phyloP scores from a whole-genome alignment of 1,140 invertebrate genomes.

The Brachionus manjavacas region DNA sequence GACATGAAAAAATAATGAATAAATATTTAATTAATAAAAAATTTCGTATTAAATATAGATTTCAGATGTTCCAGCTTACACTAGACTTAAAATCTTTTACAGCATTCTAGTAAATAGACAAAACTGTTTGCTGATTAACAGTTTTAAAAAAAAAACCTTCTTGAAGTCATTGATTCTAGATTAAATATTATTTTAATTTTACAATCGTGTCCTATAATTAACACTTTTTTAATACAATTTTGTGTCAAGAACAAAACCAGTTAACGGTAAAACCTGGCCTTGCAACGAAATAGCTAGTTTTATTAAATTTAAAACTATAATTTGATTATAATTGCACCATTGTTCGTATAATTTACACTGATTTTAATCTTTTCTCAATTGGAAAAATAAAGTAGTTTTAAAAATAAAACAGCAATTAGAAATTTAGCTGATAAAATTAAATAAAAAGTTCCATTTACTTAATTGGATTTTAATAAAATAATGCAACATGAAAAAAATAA shows the following conservation, averaged over 20 bases:
- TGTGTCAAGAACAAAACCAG: not conserved
- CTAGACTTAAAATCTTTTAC: not conserved
- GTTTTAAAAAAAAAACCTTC: not conserved
- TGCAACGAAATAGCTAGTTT: not conserved
- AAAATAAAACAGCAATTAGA: too few relatives aligned
- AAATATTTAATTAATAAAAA: slow-evolving; percentile 1
- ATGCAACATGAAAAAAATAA: too few relatives aligned
- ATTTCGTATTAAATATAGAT: not conserved
- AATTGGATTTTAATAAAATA: too few relatives aligned
- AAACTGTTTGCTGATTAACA: not conserved
- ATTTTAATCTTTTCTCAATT: not conserved
- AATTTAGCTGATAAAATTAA: too few relatives aligned
- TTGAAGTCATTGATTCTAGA: slow-evolving; percentile 21
- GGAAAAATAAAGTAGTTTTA: too few relatives aligned
- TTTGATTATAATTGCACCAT: not conserved
- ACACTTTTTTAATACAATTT: not conserved
- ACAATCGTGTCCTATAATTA: slow-evolving; percentile 21
- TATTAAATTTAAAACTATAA: slow-evolving; percentile 21
- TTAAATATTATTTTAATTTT: not conserved
- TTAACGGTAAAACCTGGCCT: not conserved
- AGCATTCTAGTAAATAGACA: not conserved
- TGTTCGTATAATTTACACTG: not conserved
- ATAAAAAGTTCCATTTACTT: too few relatives aligned
- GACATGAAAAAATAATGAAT: not conserved
- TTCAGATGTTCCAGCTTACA: not conserved